phyloP scores from a whole-genome alignment of 2,888 invertebrate genomes.

The Trisateles emortualis region DNA sequence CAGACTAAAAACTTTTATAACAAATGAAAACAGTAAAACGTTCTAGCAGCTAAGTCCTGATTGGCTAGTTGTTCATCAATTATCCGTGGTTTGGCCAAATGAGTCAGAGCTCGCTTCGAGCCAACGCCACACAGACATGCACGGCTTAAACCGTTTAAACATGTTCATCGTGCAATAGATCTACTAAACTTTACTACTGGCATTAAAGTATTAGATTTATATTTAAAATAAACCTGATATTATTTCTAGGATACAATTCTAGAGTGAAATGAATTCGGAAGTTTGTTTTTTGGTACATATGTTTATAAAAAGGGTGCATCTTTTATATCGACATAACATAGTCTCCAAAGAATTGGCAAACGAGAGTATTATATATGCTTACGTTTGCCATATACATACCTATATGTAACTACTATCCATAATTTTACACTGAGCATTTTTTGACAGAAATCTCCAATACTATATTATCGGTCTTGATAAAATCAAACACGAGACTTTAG shows the following conservation, averaged over 20 bases:
- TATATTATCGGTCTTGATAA: too few relatives aligned
- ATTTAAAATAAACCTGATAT: neutral
- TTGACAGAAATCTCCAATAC: too few relatives aligned
- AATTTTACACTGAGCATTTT: too few relatives aligned
- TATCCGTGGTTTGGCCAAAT: slow-evolving; percentile 15
- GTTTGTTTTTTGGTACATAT: neutral
- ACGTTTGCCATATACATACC: too few relatives aligned
- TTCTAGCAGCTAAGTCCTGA: neutral
- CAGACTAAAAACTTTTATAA: neutral
- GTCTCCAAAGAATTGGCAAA: too few relatives aligned
- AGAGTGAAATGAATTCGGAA: too few relatives aligned
- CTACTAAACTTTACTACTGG: slow-evolving; percentile 15
- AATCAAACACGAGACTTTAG: too few relatives aligned
- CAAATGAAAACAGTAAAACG: neutral
- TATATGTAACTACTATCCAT: too few relatives aligned
- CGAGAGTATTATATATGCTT: too few relatives aligned
- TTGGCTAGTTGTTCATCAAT: slow-evolving; percentile 17
- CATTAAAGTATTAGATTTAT: slow-evolving; percentile 10
- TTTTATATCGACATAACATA: too few relatives aligned
- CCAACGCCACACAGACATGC: slow-evolving; percentile 11
- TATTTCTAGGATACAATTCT: too few relatives aligned
- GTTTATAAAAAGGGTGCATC: neutral
- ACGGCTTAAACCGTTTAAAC: slow-evolving; percentile 10
- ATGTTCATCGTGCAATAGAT: slow-evolving; percentile 14
- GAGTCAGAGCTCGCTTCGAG: slow-evolving; percentile 11